Percentiles rank a stretch among this genome's conserved stretches.
Conservation (phyloP, 2,797 vertebrate species). For the Rachycentron canadum region DNA sequence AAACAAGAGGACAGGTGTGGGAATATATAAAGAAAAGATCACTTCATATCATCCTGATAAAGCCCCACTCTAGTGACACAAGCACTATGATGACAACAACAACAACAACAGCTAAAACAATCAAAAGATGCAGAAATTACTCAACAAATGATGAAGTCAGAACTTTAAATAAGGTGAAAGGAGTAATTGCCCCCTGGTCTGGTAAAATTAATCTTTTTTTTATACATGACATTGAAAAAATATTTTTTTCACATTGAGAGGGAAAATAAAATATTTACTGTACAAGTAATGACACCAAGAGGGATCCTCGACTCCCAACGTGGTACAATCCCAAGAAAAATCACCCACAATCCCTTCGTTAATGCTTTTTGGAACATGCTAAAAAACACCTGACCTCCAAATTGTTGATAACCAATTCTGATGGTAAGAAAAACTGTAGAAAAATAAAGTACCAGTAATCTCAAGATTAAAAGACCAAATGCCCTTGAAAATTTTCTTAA, state of each 20-base stretch:
- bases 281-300: slow-evolving; percentile 76
- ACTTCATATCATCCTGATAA: slow-evolving; percentile 41
- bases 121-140: slow-evolving; percentile 51
- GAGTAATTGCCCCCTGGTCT: slow-evolving; percentile 47
- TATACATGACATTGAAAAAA: slow-evolving; percentile 79
- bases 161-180: slow-evolving; percentile 56
- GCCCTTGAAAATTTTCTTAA: slow-evolving; percentile 69
- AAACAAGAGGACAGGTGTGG: slow-evolving; percentile 53
- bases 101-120: slow-evolving; percentile 49
- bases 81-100: slow-evolving; percentile 61
- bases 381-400: slow-evolving; percentile 59
- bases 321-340: slow-evolving; percentile 57
- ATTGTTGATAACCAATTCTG: slow-evolving; percentile 68
- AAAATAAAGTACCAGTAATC: slow-evolving; percentile 81
- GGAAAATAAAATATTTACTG: slow-evolving; percentile 78
- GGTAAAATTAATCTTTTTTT: slow-evolving; percentile 67
- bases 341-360: slow-evolving; percentile 68
- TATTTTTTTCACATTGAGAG: slow-evolving; percentile 76
- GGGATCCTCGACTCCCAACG: slow-evolving; percentile 35
- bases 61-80: slow-evolving; percentile 50
- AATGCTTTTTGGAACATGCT: slow-evolving; percentile 50
- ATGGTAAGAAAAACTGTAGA: slow-evolving; percentile 80
- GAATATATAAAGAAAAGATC: slow-evolving; percentile 64
- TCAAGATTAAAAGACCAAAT: slow-evolving; percentile 84
- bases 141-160: slow-evolving; percentile 33